Conservation (phyloP, 2,888 invertebrate genomes). For the Eurytoma adleriae region DNA sequence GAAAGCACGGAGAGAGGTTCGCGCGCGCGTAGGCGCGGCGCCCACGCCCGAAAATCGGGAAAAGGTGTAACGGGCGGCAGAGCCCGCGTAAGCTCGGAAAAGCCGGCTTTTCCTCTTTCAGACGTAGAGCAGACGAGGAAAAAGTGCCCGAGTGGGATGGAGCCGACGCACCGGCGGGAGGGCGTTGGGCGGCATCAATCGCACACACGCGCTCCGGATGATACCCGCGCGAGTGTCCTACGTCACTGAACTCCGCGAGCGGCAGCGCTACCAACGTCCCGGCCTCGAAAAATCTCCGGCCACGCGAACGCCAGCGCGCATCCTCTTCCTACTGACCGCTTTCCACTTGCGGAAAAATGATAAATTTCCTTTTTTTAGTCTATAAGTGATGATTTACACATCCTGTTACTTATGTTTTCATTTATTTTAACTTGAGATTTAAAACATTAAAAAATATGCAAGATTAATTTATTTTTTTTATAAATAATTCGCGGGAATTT, state of each 20-base stretch:
- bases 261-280: conserved; percentile 28
- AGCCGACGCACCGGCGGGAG: background rate
- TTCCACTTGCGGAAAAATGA: background rate
- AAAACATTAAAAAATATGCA: no score
- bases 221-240: conserved; percentile 5
- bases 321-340: background rate
- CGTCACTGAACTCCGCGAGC: conserved; percentile 27
- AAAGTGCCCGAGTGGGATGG: background rate
- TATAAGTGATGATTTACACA: no score
- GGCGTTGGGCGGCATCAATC: conserved; percentile 20
- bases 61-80: background rate
- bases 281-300: conserved; percentile 19
- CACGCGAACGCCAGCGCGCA: background rate
- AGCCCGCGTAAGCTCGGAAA: background rate
- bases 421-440: no score
- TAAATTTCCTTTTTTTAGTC: background rate
- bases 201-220: background rate
- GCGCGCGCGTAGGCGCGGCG: conserved; percentile 18
- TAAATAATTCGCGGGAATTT: background rate
- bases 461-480: no score
- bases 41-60: conserved; percentile 39
- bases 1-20: background rate
- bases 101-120: background rate
- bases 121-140: background rate
- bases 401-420: no score